Percentiles rank a stretch among this genome's conserved stretches.
Evolutionary conservation across 1,140 invertebrate genomes (phyloP).

Genomic region (Heliothis virescens): DNA sequence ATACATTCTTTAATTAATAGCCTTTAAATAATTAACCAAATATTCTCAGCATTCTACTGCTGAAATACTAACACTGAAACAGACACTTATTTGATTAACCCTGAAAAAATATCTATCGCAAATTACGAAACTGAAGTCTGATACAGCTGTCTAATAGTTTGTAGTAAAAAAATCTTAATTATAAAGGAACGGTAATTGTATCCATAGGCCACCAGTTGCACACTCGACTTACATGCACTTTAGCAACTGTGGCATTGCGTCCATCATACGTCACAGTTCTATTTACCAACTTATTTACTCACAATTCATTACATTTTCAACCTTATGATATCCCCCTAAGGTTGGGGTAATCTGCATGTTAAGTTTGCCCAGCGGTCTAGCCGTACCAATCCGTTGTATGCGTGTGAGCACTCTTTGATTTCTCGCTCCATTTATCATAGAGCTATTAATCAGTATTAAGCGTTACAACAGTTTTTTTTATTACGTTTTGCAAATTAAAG

Average conservation of each 20-base stretch:
- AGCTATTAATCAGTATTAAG: slow-evolving; percentile 60
- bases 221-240: slow-evolving; percentile 63
- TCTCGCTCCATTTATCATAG: slow-evolving; percentile 60
- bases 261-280: slow-evolving; percentile 46
- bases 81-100: not conserved
- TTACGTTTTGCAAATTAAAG: slow-evolving; percentile 41
- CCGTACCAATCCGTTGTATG: slow-evolving; percentile 47
- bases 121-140: slow-evolving; percentile 17
- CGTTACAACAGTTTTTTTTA: slow-evolving; percentile 57
- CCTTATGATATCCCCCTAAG: slow-evolving; percentile 36
- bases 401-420: slow-evolving; percentile 59
- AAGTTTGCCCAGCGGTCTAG: slow-evolving; percentile 24
- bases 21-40: too few relatives aligned
- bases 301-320: not conserved
- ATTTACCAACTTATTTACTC: slow-evolving; percentile 14
- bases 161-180: slow-evolving; percentile 43
- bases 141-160: slow-evolving; percentile 27
- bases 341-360: not conserved
- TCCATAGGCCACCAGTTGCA: slow-evolving; percentile 59
- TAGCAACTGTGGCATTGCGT: slow-evolving; percentile 64
- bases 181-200: slow-evolving; percentile 51
- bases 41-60: too few relatives aligned
- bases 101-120: not conserved
- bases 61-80: too few relatives aligned
- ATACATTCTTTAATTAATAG: not conserved